A percentile compares a stretch with the other conserved stretches of the same genome.
phyloP scores from a whole-genome alignment of 2,113 vertebrate species.

The Passer montanus region DNA sequence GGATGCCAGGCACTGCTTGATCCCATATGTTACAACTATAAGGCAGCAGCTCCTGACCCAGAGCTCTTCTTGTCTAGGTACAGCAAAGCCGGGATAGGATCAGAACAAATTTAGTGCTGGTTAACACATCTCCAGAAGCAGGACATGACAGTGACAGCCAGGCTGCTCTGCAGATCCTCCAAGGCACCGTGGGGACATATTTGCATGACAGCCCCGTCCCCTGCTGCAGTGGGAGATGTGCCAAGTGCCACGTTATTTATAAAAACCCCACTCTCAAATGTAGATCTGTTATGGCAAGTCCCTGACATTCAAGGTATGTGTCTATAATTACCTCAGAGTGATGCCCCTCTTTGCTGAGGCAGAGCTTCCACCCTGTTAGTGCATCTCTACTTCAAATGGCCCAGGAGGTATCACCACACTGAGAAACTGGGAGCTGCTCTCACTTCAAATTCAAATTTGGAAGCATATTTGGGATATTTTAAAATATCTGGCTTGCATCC shows the following conservation, averaged over 20 bases:
- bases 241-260: not conserved
- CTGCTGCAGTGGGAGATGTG: not conserved
- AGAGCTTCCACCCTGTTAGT: not conserved
- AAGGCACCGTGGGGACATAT: rapidly evolving
- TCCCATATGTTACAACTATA: not conserved
- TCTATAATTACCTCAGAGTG: not conserved
- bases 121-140: not conserved
- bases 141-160: not conserved
- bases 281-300: not conserved
- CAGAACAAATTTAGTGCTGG: not conserved
- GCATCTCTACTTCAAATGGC: not conserved
- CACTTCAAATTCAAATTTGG: not conserved
- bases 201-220: not conserved
- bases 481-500: not conserved
- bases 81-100: not conserved
- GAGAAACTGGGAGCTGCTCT: not conserved
- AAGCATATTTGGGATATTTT: not conserved
- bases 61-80: not conserved
- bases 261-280: not conserved
- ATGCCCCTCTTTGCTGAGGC: not conserved
- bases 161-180: not conserved
- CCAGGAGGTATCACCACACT: not conserved
- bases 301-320: not conserved
- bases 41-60: not conserved
- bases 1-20: not conserved